These are phyloP conservation scores for Neuroscelio doddi DNA, from an alignment of 2,888 invertebrate genomes.

Conservation along the genomic window DNA sequence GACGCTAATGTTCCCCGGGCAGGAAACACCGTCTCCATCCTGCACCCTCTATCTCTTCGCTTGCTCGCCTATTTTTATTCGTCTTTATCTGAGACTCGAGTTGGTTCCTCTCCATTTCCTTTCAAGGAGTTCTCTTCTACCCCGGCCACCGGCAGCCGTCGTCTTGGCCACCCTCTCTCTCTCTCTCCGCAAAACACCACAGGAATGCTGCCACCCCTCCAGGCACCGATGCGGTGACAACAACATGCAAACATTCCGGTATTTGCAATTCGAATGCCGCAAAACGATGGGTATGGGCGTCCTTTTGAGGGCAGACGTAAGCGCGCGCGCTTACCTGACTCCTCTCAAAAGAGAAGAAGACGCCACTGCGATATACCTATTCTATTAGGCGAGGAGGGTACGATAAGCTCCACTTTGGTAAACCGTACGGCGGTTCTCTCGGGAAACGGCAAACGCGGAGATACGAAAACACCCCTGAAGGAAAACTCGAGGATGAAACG, in stretches of 20 bases:
- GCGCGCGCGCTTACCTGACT: constrained; percentile 44
- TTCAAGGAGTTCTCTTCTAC: constrained; percentile 63
- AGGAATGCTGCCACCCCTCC: constrained; percentile 52
- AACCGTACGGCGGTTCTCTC: constrained; percentile 47
- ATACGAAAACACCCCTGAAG: constrained; percentile 33
- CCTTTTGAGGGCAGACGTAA: constrained; percentile 37
- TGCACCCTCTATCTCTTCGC: constrained; percentile 67
- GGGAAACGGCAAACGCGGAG: constrained; percentile 36
- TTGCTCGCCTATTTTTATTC: constrained; percentile 71
- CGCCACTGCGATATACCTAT: constrained; percentile 52
- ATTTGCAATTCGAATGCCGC: constrained; percentile 72
- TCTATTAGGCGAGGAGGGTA: constrained; percentile 60
- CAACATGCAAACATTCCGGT: constrained; percentile 72
- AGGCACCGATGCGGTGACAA: constrained; percentile 69
- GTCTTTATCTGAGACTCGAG: constrained; percentile 72
- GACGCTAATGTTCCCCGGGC: constrained; percentile 71
- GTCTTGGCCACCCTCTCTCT: constrained; percentile 24
- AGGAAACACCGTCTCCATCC: constrained; percentile 71
- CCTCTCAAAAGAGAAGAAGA: constrained; percentile 26
- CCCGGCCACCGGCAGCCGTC: too few relatives aligned
- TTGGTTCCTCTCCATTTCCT: constrained; percentile 73
- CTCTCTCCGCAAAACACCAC: constrained; percentile 26
- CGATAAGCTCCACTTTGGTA: constrained; percentile 66
- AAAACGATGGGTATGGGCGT: constrained; percentile 60
- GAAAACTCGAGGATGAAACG: constrained; percentile 20